Percentiles rank a stretch among this genome's conserved stretches.
Conservation (phyloP, 2,797 vertebrate species). For the Sebastes minor region DNA sequence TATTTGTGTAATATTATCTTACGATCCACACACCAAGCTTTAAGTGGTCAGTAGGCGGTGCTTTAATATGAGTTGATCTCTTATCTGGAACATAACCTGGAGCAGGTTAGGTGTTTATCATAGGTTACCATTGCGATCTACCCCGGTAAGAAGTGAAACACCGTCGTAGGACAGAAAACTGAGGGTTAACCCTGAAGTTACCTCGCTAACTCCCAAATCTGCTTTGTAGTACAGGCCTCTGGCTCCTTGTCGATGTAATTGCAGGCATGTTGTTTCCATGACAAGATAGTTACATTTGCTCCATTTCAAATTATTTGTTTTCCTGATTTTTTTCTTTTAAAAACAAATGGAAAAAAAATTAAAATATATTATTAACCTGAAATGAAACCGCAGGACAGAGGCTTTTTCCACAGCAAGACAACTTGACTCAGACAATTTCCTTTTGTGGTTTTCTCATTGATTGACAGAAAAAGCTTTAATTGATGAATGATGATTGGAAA, state of each 20-base stretch:
- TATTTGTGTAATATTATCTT: too few relatives aligned
- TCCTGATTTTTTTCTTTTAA: neutral
- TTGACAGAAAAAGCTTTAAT: neutral
- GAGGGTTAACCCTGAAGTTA: too few relatives aligned
- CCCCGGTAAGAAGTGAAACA: too few relatives aligned
- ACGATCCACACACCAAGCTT: too few relatives aligned
- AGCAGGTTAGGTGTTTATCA: too few relatives aligned
- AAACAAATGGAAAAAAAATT: neutral
- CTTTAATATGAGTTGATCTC: too few relatives aligned
- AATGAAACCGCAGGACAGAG: neutral
- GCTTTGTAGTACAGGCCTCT: too few relatives aligned
- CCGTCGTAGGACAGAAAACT: too few relatives aligned
- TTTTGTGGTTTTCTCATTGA: neutral
- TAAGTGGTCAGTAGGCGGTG: too few relatives aligned
- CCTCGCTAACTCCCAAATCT: too few relatives aligned
- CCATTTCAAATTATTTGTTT: neutral
- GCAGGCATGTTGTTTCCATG: conserved; percentile 6
- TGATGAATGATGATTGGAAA: neutral
- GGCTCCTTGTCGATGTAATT: neutral
- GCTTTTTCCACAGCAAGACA: neutral
- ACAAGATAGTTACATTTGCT: neutral
- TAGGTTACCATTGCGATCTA: too few relatives aligned
- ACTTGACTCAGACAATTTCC: neutral
- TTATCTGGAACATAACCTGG: too few relatives aligned
- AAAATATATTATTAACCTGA: neutral